Conservation (phyloP, 2,113 vertebrate genomes). For the Salvelinus alpinus region DNA sequence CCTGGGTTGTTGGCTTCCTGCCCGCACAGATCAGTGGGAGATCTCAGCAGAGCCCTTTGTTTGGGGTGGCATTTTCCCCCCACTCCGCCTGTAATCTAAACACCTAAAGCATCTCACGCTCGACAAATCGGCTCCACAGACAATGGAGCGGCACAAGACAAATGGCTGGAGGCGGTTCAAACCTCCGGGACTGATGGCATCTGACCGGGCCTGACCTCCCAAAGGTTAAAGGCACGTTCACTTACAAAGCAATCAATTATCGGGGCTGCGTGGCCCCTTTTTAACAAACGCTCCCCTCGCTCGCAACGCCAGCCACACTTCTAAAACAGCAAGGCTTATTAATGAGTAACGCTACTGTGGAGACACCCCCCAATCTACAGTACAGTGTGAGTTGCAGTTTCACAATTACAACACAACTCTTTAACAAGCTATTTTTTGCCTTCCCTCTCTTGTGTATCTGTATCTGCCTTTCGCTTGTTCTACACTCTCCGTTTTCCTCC, state of each 20-base stretch:
- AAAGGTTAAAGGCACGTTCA: constrained; percentile 81
- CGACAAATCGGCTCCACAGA: constrained; percentile 72
- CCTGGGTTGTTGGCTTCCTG: constrained; percentile 76
- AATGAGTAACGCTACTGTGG: constrained; percentile 59
- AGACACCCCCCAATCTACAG: constrained; percentile 49
- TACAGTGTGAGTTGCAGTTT: constrained; percentile 58
- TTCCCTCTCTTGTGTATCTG: constrained; percentile 1
- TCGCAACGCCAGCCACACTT: constrained; percentile 59
- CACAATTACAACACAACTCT: constrained; percentile 53
- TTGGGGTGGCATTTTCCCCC: constrained; percentile 77
- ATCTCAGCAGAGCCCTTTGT: constrained; percentile 73
- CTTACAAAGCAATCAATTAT: constrained; percentile 81
- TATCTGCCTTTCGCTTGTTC: background rate
- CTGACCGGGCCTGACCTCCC: constrained; percentile 77
- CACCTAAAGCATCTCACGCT: constrained; percentile 74
- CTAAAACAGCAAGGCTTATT: constrained; percentile 67
- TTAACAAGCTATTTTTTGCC: constrained; percentile 11
- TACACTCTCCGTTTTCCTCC: background rate
- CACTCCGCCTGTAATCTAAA: constrained; percentile 77
- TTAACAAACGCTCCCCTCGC: constrained; percentile 52
- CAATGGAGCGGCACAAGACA: constrained; percentile 67
- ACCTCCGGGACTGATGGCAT: constrained; percentile 75
- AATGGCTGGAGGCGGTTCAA: constrained; percentile 75
- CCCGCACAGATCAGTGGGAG: constrained; percentile 71
- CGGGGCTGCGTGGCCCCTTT: constrained; percentile 56